These are phyloP conservation scores for Pyxicephalus adspersus DNA, from an alignment of 2,113 vertebrate genomes.

Conservation along the genomic window DNA sequence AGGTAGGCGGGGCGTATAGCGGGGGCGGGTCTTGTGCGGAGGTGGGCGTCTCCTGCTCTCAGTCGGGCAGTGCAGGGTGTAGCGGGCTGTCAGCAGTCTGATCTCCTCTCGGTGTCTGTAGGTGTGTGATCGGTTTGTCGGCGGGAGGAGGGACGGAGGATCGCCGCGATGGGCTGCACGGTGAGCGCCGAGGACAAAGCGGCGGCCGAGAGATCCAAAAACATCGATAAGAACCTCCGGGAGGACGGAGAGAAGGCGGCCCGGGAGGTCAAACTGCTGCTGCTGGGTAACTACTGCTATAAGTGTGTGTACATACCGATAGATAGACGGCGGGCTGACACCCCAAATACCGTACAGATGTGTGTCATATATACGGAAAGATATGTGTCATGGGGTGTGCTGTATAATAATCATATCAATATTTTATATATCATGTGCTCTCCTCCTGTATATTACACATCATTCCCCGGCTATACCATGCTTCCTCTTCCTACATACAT, in stretches of 20 bases:
- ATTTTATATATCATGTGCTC: not conserved
- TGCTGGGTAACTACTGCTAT: constrained; percentile 88
- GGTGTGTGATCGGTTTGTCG: constrained; percentile 7
- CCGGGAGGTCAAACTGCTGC: constrained; percentile 93
- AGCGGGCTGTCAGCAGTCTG: not conserved
- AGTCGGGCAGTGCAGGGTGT: not conserved
- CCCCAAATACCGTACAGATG: too few relatives aligned
- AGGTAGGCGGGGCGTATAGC: not conserved
- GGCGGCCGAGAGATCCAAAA: constrained; percentile 92
- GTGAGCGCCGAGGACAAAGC: constrained; percentile 96
- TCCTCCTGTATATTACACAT: not conserved
- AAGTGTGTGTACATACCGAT: too few relatives aligned
- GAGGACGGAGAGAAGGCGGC: constrained; percentile 92
- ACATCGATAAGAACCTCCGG: constrained; percentile 91
- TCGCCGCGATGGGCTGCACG: constrained; percentile 86
- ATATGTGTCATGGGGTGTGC: too few relatives aligned
- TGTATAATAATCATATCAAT: too few relatives aligned
- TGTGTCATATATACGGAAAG: too few relatives aligned
- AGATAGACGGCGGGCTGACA: too few relatives aligned
- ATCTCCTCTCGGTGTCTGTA: not conserved
- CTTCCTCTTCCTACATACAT: too few relatives aligned
- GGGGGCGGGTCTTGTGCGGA: not conserved
- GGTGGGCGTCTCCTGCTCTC: constrained; percentile 8
- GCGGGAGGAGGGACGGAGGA: constrained; percentile 39
- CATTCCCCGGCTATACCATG: too few relatives aligned